A percentile compares a stretch with the other conserved stretches of the same genome.
These are phyloP conservation scores for Apantesis nais DNA, from an alignment of 2,888 invertebrate genomes.

Conservation along the genomic window DNA sequence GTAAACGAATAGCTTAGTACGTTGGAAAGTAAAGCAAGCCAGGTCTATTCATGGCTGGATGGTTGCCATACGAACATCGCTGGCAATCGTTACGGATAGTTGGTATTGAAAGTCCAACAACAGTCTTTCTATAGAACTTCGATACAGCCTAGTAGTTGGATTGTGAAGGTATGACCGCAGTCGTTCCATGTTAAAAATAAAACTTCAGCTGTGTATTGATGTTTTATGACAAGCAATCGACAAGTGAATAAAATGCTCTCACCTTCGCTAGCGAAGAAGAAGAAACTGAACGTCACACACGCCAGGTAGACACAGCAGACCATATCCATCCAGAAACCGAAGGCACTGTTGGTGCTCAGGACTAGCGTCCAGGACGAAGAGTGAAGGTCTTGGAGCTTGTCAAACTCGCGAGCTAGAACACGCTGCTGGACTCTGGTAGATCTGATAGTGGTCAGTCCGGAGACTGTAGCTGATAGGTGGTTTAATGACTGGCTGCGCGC, in stretches of 20 bases:
- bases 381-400: slow-evolving; percentile 83
- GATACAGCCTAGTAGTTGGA: no score
- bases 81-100: no score
- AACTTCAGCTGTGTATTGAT: no score
- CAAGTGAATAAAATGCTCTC: slow-evolving; percentile 21
- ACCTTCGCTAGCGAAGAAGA: slow-evolving; percentile 79
- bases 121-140: no score
- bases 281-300: slow-evolving; percentile 89
- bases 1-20: no score
- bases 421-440: slow-evolving; percentile 89
- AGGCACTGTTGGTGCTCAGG: slow-evolving; percentile 74
- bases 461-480: slow-evolving; percentile 92
- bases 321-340: slow-evolving; percentile 86
- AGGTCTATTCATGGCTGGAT: no score
- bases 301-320: slow-evolving; percentile 83
- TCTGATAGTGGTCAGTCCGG: slow-evolving; percentile 93
- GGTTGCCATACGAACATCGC: no score
- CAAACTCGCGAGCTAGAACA: slow-evolving; percentile 89
- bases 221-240: no score
- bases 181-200: no score
- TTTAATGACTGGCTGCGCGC: slow-evolving; percentile 94
- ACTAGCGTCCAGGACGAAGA: slow-evolving; percentile 57
- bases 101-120: no score
- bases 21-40: no score
- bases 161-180: no score